A percentile compares a stretch with the other conserved stretches of the same genome.
Evolutionary conservation across 2,113 vertebrate genomes (phyloP).

Genomic region (Clarias gariepinus): DNA sequence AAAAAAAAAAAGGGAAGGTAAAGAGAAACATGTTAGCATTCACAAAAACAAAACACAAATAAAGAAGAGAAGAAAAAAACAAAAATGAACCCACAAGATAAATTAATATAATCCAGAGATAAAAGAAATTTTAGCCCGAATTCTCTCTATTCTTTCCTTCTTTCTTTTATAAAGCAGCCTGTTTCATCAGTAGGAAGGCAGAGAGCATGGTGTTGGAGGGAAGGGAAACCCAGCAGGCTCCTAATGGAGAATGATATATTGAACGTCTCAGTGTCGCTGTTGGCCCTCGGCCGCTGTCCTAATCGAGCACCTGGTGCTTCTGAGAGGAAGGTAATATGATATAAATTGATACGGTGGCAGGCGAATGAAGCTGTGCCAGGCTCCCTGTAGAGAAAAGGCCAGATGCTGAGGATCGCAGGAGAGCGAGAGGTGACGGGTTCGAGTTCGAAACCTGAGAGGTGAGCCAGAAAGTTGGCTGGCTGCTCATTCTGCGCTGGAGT

Average conservation of each 20-base stretch:
- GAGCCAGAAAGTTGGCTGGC: conserved; percentile 26
- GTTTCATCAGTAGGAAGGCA: conserved; percentile 28
- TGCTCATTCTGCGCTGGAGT: conserved; percentile 37
- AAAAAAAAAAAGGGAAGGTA: background rate
- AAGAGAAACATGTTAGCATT: background rate
- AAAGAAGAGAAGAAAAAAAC: background rate
- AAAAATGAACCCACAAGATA: background rate
- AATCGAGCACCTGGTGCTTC: conserved; percentile 65
- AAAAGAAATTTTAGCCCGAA: background rate
- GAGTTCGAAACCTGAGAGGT: conserved; percentile 35
- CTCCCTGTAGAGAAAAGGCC: conserved; percentile 48
- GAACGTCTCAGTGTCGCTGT: conserved; percentile 52
- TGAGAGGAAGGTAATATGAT: conserved; percentile 64
- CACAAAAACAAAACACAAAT: background rate
- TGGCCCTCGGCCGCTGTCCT: conserved; percentile 58
- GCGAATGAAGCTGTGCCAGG: conserved; percentile 34
- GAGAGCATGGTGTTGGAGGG: conserved; percentile 4
- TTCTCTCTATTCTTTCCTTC: background rate
- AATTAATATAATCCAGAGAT: background rate
- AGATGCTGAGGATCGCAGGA: conserved; percentile 57
- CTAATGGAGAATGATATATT: conserved; percentile 66
- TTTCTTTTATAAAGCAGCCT: background rate
- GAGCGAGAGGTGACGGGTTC: conserved; percentile 48
- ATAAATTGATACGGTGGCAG: conserved; percentile 62
- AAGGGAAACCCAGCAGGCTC: conserved; percentile 42